Conservation (phyloP, 2,113 vertebrate species). For the Phycodurus eques region DNA sequence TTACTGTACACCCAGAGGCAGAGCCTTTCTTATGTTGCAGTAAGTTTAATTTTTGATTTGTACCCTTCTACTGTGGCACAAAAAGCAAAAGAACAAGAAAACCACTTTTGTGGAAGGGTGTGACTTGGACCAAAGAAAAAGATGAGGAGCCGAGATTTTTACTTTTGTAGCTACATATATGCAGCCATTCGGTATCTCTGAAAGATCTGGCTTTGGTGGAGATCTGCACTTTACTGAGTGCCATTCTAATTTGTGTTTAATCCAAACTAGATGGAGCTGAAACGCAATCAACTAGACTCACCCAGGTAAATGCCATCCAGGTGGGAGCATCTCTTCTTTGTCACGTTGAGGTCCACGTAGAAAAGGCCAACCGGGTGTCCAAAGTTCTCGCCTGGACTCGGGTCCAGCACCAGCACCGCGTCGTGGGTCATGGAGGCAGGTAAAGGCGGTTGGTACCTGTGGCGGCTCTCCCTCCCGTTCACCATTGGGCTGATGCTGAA, state of each 20-base stretch:
- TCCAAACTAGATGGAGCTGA: neutral
- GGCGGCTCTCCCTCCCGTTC: constrained; percentile 31
- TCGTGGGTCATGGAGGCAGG: constrained; percentile 65
- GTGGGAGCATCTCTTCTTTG: constrained; percentile 75
- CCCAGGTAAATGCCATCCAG: constrained; percentile 75
- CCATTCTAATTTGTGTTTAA: neutral
- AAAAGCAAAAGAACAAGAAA: too few relatives aligned
- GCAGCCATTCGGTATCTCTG: neutral
- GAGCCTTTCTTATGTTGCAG: too few relatives aligned
- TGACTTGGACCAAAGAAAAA: neutral
- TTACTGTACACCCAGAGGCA: too few relatives aligned
- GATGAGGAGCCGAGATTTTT: neutral
- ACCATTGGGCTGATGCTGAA: constrained; percentile 23
- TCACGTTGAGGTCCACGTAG: constrained; percentile 76
- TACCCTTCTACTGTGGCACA: too few relatives aligned
- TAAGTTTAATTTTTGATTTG: too few relatives aligned
- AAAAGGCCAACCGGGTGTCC: constrained; percentile 76
- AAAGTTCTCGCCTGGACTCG: constrained; percentile 75
- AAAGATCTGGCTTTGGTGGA: neutral
- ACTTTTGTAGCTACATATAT: neutral
- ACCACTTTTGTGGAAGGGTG: neutral
- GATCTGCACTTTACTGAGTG: neutral
- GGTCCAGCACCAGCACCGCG: constrained; percentile 75
- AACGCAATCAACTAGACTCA: constrained; percentile 43
- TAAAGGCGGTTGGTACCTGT: constrained; percentile 44